Percentiles rank a stretch among this genome's conserved stretches.
Conservation (phyloP, 2,113 vertebrate species). For the Callipepla californica region DNA sequence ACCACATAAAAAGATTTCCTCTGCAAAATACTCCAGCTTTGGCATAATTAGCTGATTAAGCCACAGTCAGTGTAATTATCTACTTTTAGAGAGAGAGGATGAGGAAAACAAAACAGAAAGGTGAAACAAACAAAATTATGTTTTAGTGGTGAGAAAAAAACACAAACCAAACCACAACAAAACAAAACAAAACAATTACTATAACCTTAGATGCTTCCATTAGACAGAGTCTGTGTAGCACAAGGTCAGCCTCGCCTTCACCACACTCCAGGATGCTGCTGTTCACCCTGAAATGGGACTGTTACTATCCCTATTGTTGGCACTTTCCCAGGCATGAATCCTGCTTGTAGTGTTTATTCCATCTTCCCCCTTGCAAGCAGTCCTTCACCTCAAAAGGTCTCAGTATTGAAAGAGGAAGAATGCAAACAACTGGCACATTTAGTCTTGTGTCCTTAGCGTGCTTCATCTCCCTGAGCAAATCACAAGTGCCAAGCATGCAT, state of each 20-base stretch:
- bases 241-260: not conserved
- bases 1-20: constrained; percentile 13
- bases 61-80: constrained; percentile 12
- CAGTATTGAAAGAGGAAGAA: not conserved
- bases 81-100: not conserved
- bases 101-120: not conserved
- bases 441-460: not conserved
- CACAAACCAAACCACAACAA: not conserved
- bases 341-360: not conserved
- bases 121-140: not conserved
- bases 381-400: not conserved
- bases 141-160: not conserved
- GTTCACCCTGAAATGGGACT: not conserved
- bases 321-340: not conserved
- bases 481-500: fast-evolving
- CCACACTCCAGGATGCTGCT: not conserved
- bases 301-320: not conserved
- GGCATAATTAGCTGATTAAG: constrained; percentile 57
- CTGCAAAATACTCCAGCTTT: constrained; percentile 11
- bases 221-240: not conserved
- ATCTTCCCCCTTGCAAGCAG: not conserved
- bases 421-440: not conserved
- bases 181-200: not conserved
- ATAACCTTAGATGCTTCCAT: not conserved
- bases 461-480: not conserved